phyloP scores from a whole-genome alignment of 2,113 vertebrate genomes.

The Nothobranchius furzeri region DNA sequence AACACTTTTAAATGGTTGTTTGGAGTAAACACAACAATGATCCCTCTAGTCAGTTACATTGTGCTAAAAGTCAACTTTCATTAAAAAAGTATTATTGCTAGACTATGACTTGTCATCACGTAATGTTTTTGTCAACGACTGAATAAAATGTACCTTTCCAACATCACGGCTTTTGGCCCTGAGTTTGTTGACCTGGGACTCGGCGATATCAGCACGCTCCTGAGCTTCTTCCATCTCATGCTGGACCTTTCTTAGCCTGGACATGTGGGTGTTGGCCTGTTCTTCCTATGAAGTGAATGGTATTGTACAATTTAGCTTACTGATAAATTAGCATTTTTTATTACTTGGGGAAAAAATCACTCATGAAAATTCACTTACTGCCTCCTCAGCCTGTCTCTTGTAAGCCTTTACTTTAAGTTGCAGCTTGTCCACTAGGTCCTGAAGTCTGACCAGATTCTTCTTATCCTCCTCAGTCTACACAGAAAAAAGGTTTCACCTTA shows the following conservation, averaged over 20 bases:
- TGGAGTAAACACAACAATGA: not conserved
- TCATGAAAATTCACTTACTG: constrained; percentile 37
- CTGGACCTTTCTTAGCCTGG: constrained; percentile 64
- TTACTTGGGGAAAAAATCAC: too few species aligned
- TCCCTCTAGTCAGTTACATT: not conserved
- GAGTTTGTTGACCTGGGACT: constrained; percentile 71
- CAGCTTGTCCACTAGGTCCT: constrained; percentile 67
- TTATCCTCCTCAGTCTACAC: constrained; percentile 66
- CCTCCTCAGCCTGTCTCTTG: constrained; percentile 68
- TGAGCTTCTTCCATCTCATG: constrained; percentile 72
- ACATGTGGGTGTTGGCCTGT: constrained; percentile 69
- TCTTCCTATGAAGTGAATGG: constrained; percentile 52
- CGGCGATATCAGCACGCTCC: constrained; percentile 68
- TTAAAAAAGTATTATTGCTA: not conserved
- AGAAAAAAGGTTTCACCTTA: not conserved
- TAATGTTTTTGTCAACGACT: too few species aligned
- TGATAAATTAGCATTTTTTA: too few species aligned
- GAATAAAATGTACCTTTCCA: constrained; percentile 56
- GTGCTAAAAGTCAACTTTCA: not conserved
- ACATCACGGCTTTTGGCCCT: constrained; percentile 66
- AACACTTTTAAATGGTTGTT: too few species aligned
- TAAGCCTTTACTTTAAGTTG: constrained; percentile 73
- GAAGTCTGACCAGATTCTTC: constrained; percentile 62
- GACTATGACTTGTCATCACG: not conserved
- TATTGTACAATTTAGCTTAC: not conserved